phyloP scores from a whole-genome alignment of 2,113 vertebrate species.

The Ictalurus punctatus region DNA sequence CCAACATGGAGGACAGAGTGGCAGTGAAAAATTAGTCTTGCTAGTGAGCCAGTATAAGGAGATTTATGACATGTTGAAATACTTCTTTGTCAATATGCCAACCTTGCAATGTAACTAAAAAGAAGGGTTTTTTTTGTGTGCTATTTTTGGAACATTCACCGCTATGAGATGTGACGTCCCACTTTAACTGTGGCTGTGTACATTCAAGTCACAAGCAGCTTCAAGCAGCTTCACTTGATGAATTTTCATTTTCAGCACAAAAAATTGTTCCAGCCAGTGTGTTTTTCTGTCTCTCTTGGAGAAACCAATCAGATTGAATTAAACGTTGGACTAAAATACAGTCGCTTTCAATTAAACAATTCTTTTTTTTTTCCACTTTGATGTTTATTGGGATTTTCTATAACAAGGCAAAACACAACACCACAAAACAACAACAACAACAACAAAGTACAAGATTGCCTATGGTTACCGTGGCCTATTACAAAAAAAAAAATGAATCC shows the following conservation, averaged over 20 bases:
- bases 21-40: background rate
- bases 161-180: background rate
- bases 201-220: background rate
- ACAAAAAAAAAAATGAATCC: no score
- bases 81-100: background rate
- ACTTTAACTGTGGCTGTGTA: background rate
- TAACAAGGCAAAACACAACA: no score
- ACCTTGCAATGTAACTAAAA: background rate
- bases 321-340: background rate
- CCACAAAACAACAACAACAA: no score
- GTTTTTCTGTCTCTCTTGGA: background rate
- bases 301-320: background rate
- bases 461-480: no score
- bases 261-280: background rate
- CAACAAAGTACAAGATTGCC: no score
- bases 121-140: background rate
- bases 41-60: background rate
- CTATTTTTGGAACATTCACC: background rate
- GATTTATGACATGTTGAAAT: constrained; percentile 12
- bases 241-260: background rate
- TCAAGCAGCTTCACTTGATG: background rate
- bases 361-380: no score
- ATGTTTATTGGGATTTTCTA: no score
- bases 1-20: background rate
- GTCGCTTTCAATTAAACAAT: background rate